phyloP scores from a whole-genome alignment of 2,888 invertebrate genomes.

The Leptopterna dolabrata region DNA sequence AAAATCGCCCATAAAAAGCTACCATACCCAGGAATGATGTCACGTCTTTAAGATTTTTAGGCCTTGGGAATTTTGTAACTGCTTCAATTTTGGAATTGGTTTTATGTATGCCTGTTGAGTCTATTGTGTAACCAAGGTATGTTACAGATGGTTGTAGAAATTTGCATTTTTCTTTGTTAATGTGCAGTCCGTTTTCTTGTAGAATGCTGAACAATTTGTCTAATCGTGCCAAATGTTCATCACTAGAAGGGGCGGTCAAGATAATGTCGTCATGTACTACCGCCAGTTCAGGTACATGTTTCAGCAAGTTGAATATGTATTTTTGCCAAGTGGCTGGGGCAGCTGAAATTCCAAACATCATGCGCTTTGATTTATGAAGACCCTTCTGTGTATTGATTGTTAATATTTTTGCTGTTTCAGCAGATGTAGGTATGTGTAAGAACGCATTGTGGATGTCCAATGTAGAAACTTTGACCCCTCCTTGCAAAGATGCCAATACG shows the following conservation, averaged over 20 bases:
- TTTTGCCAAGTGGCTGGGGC: conserved; percentile 65
- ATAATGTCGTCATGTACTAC: conserved; percentile 30
- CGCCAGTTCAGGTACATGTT: background rate
- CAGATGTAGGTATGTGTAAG: conserved; percentile 65
- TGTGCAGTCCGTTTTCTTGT: background rate
- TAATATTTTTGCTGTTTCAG: conserved; percentile 63
- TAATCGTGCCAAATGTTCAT: background rate
- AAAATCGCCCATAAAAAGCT: conserved; percentile 17
- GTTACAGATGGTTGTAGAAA: background rate
- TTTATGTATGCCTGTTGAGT: conserved; percentile 9
- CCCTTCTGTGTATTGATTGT: conserved; percentile 66
- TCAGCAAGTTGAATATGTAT: conserved; percentile 62
- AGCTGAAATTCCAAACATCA: conserved; percentile 65
- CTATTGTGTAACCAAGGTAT: background rate
- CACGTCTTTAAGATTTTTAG: background rate
- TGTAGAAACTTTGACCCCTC: conserved; percentile 49
- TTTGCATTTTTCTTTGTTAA: too few species aligned
- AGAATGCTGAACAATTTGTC: background rate
- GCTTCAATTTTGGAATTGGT: conserved; percentile 6
- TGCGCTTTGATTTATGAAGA: conserved; percentile 64
- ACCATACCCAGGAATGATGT: conserved; percentile 23
- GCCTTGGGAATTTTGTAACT: background rate
- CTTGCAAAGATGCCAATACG: conserved; percentile 57
- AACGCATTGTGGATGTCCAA: conserved; percentile 65
- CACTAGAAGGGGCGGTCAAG: background rate